A percentile compares a stretch with the other conserved stretches of the same genome.
Conservation (phyloP, 30 jellyfish, hydroid and myxozoan genomes). For the Sanderia malayensis region DNA sequence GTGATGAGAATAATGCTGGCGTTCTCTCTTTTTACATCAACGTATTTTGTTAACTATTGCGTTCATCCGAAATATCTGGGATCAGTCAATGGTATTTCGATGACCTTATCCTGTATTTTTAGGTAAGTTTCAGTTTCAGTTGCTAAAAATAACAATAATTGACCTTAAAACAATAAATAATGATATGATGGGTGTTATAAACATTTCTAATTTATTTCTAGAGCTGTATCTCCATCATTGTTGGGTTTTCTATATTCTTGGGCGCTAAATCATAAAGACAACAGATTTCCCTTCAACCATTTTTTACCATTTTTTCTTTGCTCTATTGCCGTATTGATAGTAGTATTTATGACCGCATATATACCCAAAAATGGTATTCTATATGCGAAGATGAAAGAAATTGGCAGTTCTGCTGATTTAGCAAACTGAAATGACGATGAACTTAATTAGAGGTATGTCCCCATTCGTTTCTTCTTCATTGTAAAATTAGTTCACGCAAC, state of each 20-base stretch:
- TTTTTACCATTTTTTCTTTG: conserved; percentile 24
- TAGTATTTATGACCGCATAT: background rate
- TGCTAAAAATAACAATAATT: too few species aligned
- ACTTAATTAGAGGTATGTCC: too few species aligned
- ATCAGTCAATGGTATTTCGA: conserved; percentile 41
- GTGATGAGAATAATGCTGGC: conserved; percentile 6
- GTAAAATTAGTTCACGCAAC: too few species aligned
- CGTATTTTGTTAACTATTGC: conserved; percentile 15
- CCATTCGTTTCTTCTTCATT: too few species aligned
- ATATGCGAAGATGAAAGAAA: background rate
- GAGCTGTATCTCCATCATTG: conserved; percentile 29
- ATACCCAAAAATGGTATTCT: background rate
- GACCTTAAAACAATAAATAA: too few species aligned
- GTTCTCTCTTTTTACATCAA: background rate
- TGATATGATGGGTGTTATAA: too few species aligned
- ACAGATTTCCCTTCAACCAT: conserved; percentile 43
- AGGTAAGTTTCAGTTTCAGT: too few species aligned
- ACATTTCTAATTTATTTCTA: too few species aligned
- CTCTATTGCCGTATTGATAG: background rate
- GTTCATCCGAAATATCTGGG: conserved; percentile 48
- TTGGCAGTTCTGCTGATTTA: background rate
- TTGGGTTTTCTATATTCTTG: conserved; percentile 39
- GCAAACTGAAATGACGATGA: too few species aligned
- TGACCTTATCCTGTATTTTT: conserved; percentile 44
- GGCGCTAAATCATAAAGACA: conserved; percentile 31